A percentile compares a stretch with the other conserved stretches of the same genome.
phyloP scores from a whole-genome alignment of 2,888 invertebrate species.

The Barypeithes pellucidus region DNA sequence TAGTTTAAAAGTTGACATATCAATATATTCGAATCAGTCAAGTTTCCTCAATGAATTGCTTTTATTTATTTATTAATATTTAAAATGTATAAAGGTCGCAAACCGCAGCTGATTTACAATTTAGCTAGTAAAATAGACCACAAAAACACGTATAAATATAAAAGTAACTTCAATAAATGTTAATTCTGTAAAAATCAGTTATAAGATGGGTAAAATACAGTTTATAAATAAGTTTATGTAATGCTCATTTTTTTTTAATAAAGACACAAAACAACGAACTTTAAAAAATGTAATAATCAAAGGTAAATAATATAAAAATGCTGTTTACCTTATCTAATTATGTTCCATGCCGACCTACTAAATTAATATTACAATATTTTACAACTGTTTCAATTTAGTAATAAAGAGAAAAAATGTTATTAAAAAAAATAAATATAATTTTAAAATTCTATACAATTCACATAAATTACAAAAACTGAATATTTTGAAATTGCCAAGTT shows the following conservation, averaged over 20 bases:
- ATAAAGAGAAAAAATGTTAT: no score
- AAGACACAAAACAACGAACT: not conserved
- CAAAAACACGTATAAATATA: conserved; percentile 37
- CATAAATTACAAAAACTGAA: no score
- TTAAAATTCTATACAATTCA: no score
- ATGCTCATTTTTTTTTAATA: not conserved
- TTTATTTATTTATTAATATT: conserved; percentile 14
- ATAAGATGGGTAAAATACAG: conserved; percentile 28
- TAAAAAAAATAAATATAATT: no score
- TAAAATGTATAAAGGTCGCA: conserved; percentile 25
- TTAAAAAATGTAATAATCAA: not conserved
- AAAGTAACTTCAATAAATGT: conserved; percentile 39
- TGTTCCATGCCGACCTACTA: no score
- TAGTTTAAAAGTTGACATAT: conserved; percentile 12
- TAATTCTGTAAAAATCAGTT: conserved; percentile 26
- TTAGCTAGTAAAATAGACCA: conserved; percentile 30
- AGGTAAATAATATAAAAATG: not conserved
- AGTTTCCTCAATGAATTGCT: conserved; percentile 21
- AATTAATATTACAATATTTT: no score
- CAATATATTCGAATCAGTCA: conserved; percentile 31
- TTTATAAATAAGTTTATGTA: conserved; percentile 13
- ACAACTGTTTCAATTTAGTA: no score
- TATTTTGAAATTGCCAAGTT: no score
- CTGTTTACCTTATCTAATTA: no score
- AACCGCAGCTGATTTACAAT: conserved; percentile 20